phyloP scores from a whole-genome alignment of 2,888 invertebrate genomes.

The Ligdia adustata region DNA sequence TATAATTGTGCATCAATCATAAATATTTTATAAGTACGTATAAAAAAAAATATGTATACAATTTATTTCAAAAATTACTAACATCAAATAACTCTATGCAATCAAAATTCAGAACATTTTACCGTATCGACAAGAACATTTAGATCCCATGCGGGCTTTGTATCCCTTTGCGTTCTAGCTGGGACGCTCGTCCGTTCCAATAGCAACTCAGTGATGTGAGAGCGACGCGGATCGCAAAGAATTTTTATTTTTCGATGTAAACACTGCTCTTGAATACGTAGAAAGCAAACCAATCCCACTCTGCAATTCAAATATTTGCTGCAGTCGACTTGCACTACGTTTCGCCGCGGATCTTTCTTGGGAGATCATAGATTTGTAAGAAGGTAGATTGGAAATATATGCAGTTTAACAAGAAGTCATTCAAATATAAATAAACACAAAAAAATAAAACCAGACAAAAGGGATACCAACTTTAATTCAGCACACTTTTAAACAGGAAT shows the following conservation, averaged over 20 bases:
- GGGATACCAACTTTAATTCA: too few species aligned
- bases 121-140: too few species aligned
- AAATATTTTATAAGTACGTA: too few species aligned
- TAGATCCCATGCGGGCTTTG: neutral
- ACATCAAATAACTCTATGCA: too few species aligned
- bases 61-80: too few species aligned
- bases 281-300: slow-evolving; percentile 79
- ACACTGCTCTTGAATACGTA: slow-evolving; percentile 66
- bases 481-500: too few species aligned
- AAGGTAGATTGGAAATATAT: neutral
- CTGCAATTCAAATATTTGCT: slow-evolving; percentile 80
- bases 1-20: too few species aligned
- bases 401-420: too few species aligned
- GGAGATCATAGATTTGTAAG: neutral
- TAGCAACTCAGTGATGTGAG: slow-evolving; percentile 32
- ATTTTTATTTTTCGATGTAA: slow-evolving; percentile 73
- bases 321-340: slow-evolving; percentile 70
- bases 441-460: too few species aligned
- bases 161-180: neutral
- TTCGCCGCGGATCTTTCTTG: slow-evolving; percentile 60
- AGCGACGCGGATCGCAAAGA: slow-evolving; percentile 46
- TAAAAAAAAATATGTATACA: too few species aligned
- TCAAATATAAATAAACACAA: too few species aligned
- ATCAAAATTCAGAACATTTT: too few species aligned
- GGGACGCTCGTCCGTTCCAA: slow-evolving; percentile 30